Evolutionary conservation across 2,113 vertebrate genomes (phyloP), one percentile per base, ranked within the genome.

Genomic region (Etheostoma cragini): DNA sequence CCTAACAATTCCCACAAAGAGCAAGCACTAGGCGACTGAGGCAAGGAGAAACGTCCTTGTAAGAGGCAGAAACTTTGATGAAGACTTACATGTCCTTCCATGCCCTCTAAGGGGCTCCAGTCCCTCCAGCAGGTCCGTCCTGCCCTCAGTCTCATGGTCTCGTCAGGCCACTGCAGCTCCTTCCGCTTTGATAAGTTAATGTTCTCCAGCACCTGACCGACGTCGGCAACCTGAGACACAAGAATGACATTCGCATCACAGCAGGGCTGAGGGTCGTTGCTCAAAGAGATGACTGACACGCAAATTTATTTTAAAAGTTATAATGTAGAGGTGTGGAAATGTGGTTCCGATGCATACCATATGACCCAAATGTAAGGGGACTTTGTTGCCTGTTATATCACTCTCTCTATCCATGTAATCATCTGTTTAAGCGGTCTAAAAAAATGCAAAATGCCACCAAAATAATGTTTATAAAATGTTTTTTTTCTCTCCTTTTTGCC

Each of bases 141-240:
- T 72, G 98, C 97, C 94, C 97, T 97, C 90, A 98, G 93, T 91
- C 98, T 96, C 92, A 98, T 90, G 1, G 95, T 94, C 91, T 99
- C 98, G 61, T 99, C 98, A 76, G 98, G 98, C 98, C 98, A 99
- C 94, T 98, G 97, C 90, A 99, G 96, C 93, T 99, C 98, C 87
- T 98, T 99, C 84, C 98, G 95, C 95, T 99, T 99, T 19, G 98
- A 98, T 78, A 99, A 72, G 93, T 99, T 98, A 88, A 99, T 97
- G 88, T 93, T 96, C 92, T 99, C 98, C 94, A 99, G 94, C 88
- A 99, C 95, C 88, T 98, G 98, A 94, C 95, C 94, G 69, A 96
- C 95, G 87, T 99, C 98, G 88, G 98, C 95, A 71, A 98, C 96
- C 97, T 98, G 82, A 21, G 82, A 72, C 26, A 49, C n/a, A 67